Base-by-base conservation (phyloP, 1,140 invertebrate species). In the Leptinotarsa lineolata region DNA sequence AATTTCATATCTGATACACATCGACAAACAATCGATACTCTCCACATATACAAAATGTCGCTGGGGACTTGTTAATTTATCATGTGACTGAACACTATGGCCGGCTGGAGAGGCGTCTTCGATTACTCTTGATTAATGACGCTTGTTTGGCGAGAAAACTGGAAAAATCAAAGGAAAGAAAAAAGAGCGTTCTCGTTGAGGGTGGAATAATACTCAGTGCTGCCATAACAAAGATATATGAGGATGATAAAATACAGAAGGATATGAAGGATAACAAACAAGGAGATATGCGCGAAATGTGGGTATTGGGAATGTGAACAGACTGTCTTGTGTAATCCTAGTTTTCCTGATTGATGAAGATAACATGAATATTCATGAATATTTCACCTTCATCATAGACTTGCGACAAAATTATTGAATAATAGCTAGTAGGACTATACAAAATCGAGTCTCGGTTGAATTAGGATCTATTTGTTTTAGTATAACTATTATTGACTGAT, bases 201-300 rank as follows among this genome's bases (percentile, higher is more conserved):
- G 30, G 30, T 39, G 48, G n/a, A 54, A 54, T 54, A 16, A 54
- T 16, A 54, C 48, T 54, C 48, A 18, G 48, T 15, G 48, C 48
- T 54, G 48, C 48, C 48, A 54, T 54, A 54, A 16, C 48, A 54
- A 18, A 54, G 48, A 54, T 54, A 54, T 54, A 54, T 54, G 48
- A 54, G 15, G 48, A 18, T 15, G 48, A 54, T 54, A 54, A 18
- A 18, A 54, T 16, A 54, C 48, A 54, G 15, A 54, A 54, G n/a
- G 16, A 18, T 18, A 18, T 54, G 48, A n/a, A 16, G 15, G 48
- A 15, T 18, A 54, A 39, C 30, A 39, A 39, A 39, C 30, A 39
- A 39, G 30, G 8, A 39, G 30, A 39, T 39, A 39, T 39, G 30
- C 30, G 30, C 8, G 30, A 39, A 39, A 39, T 39, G 8, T 39